Percentiles rank a stretch among this genome's conserved stretches.
These are phyloP conservation scores for Sphyrna mokarran DNA, from an alignment of 2,113 vertebrate genomes.

Conservation along the genomic window DNA sequence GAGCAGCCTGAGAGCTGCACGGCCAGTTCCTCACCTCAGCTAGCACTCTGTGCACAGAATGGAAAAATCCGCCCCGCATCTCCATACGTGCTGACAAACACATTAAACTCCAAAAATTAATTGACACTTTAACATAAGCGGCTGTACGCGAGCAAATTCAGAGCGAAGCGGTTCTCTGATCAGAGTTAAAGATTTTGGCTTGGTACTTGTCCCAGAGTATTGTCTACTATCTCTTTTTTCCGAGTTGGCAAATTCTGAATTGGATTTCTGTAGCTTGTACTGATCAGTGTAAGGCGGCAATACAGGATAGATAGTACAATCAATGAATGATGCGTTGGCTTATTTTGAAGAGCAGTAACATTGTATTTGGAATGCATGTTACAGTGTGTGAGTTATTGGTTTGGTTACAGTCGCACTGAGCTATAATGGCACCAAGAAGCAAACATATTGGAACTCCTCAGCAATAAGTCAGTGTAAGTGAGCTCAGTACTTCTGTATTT, in stretches of 20 bases:
- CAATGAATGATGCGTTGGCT: neutral
- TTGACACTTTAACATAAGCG: neutral
- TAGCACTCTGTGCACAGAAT: neutral
- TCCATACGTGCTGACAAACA: neutral
- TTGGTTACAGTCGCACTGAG: too few relatives aligned
- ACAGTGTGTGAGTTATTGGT: neutral
- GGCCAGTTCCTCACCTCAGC: too few relatives aligned
- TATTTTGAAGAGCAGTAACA: neutral
- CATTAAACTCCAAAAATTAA: neutral
- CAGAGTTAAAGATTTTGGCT: neutral
- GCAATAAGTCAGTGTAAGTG: neutral
- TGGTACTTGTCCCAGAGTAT: neutral
- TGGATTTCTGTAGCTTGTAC: neutral
- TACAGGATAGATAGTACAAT: neutral
- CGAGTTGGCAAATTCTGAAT: neutral
- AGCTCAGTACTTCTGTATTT: neutral
- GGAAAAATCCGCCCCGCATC: neutral
- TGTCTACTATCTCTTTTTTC: neutral
- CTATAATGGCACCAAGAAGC: neutral
- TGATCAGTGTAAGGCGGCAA: neutral
- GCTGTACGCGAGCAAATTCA: neutral
- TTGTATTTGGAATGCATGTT: neutral
- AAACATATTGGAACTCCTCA: neutral
- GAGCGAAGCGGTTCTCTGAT: neutral
- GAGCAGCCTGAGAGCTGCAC: too few relatives aligned